These are phyloP conservation scores for Pterostichus madidus DNA, from an alignment of 2,888 invertebrate genomes.

Conservation along the genomic window DNA sequence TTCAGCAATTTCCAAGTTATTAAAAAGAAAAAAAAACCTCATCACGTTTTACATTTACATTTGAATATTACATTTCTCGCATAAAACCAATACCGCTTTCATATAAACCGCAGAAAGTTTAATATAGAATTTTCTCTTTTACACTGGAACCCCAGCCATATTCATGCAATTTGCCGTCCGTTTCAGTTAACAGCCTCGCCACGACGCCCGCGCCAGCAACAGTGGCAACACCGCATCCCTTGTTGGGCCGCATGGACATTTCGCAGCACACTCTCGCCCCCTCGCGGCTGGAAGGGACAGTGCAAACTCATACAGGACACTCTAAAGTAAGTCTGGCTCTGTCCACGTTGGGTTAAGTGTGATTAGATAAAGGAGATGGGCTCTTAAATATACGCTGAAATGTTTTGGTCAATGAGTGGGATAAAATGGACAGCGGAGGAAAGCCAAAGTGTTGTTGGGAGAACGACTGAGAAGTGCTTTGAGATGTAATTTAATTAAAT, in stretches of 20 bases:
- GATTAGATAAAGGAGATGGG: conserved; percentile 43
- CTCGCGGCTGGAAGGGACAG: conserved; percentile 76
- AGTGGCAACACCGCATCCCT: conserved; percentile 76
- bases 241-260: conserved; percentile 79
- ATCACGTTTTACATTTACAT: neutral
- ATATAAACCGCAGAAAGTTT: conserved; percentile 9
- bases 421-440: neutral
- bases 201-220: conserved; percentile 74
- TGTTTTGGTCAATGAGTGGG: conserved; percentile 17
- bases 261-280: conserved; percentile 74
- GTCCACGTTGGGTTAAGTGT: conserved; percentile 19
- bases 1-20: conserved; percentile 1
- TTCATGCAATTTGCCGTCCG: conserved; percentile 27
- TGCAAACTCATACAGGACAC: conserved; percentile 81
- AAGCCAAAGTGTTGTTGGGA: neutral
- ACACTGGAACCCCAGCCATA: neutral
- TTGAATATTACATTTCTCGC: conserved; percentile 18
- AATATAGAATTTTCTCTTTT: neutral
- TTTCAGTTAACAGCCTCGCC: conserved; percentile 82
- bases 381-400: conserved; percentile 43
- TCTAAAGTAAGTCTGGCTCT: conserved; percentile 79
- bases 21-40: conserved; percentile 15
- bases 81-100: conserved; percentile 5
- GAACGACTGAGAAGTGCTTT: neutral
- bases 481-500: conserved; percentile 45